Evolutionary conservation across 2,797 vertebrate species (phyloP).

Genomic region (Leptatherina wallacei): DNA sequence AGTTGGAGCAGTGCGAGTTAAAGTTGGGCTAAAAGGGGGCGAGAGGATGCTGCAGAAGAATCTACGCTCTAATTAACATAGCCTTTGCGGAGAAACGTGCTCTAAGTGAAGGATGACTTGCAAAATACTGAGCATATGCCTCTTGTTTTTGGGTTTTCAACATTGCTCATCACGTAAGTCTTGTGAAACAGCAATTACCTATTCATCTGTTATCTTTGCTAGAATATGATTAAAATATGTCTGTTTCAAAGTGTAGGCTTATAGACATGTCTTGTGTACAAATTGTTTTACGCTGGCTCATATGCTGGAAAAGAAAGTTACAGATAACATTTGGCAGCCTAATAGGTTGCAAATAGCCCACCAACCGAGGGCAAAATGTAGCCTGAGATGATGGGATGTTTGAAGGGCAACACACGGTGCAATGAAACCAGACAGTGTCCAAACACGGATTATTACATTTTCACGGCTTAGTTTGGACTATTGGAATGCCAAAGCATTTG

Average conservation of each 20-base stretch:
- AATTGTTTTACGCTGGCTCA: slow-evolving; percentile 32
- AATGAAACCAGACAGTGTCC: slow-evolving; percentile 9
- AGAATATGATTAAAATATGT: slow-evolving; percentile 22
- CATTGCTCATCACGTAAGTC: slow-evolving; percentile 86
- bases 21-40: slow-evolving; percentile 77
- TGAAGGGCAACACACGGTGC: slow-evolving; percentile 66
- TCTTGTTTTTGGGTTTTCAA: slow-evolving; percentile 82
- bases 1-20: slow-evolving; percentile 82
- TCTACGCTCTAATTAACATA: slow-evolving; percentile 64
- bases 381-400: slow-evolving; percentile 47
- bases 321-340: slow-evolving; percentile 27
- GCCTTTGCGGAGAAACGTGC: slow-evolving; percentile 62
- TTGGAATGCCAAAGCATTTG: slow-evolving; percentile 12
- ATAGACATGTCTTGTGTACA: slow-evolving; percentile 20
- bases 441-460: slow-evolving; percentile 12
- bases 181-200: slow-evolving; percentile 58
- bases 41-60: slow-evolving; percentile 76
- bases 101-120: slow-evolving; percentile 81
- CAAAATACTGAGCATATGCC: slow-evolving; percentile 81
- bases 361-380: slow-evolving; percentile 51
- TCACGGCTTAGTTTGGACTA: neutral
- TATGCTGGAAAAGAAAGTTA: slow-evolving; percentile 47
- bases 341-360: slow-evolving; percentile 36
- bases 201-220: slow-evolving; percentile 48
- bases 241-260: slow-evolving; percentile 23